Evolutionary conservation across 2,888 invertebrate species (phyloP).

Genomic region (Eugnorisma glareosa): DNA sequence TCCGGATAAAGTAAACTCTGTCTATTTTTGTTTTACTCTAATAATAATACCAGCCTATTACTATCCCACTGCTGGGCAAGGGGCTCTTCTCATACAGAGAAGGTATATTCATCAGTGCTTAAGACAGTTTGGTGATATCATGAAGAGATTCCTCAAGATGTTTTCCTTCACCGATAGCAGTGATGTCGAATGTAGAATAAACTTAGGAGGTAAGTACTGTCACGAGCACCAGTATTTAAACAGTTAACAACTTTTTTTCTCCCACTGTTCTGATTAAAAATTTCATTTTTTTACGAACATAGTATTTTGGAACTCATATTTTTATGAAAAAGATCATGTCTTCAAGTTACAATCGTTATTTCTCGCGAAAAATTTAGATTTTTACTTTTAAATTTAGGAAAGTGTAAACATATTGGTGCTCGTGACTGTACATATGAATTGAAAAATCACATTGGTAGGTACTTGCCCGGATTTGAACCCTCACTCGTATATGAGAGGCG

Average conservation of each 20-base stretch:
- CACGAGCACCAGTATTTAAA: too few relatives aligned
- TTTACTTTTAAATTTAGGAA: too few relatives aligned
- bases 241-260: too few relatives aligned
- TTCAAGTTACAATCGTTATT: too few relatives aligned
- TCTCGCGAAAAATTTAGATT: too few relatives aligned
- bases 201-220: neutral
- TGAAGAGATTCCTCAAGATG: neutral
- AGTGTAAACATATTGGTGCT: too few relatives aligned
- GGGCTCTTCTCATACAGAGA: neutral
- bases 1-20: slow-evolving; percentile 6
- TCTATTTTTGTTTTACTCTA: neutral
- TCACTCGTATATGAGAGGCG: too few relatives aligned
- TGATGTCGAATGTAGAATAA: neutral
- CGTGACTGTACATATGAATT: neutral
- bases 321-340: too few relatives aligned
- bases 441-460: neutral
- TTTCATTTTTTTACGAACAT: too few relatives aligned
- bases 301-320: too few relatives aligned
- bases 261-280: too few relatives aligned
- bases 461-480: neutral
- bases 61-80: neutral
- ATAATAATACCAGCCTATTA: neutral
- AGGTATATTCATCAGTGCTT: neutral
- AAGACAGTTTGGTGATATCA: neutral
- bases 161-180: neutral